Base-by-base conservation (phyloP, 2,113 vertebrate species). In the Tupaia chinensis region DNA sequence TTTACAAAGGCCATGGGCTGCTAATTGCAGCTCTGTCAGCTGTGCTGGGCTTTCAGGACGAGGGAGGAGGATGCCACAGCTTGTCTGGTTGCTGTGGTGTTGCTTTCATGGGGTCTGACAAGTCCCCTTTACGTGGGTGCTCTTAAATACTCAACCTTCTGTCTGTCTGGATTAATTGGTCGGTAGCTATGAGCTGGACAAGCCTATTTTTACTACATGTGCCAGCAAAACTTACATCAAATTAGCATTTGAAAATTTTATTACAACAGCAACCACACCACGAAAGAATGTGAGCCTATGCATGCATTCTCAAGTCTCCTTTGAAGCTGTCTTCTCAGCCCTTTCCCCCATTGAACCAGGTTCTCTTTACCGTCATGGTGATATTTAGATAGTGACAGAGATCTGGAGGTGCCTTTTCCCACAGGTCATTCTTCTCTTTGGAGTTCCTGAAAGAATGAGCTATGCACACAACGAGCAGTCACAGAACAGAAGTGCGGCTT, bases 151-250 rank as follows among this genome's bases (percentile, higher is more conserved):
- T 65, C 89, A 70, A 5, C 68, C 74, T 92, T 34, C 70, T 83
- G 68, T 93, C 87, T 97, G 80, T 80, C 72, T 88, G 61, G 69
- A 92, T 86, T 94, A 96, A 91, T 94, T 96, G 89, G 78, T 54
- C 4, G 1, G 92, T 83, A 54, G 78, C 74, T 85, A 22, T 23
- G 68, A 89, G 63, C 65, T 15, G 74, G 73, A 91, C 44, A 7
- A 91, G 63, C 32, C 63, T 77, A 66, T 69, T 72, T 94, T 91
- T 74, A 70, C 32, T 68, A 69, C 53, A 11, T 34, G 10, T 56
- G 23, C 20, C 32, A 34, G 82, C 60, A 23, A 79, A 34, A 73
- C 69, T 76, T 27, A 65, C 0, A 29, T 69, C 74, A 95, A 69
- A 87, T 91, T 60, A 95, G 68, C 79, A 83, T 80, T 53, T 70